These are phyloP conservation scores for Muscidifurax raptorellus DNA, from an alignment of 1,140 invertebrate species.

Conservation along the genomic window DNA sequence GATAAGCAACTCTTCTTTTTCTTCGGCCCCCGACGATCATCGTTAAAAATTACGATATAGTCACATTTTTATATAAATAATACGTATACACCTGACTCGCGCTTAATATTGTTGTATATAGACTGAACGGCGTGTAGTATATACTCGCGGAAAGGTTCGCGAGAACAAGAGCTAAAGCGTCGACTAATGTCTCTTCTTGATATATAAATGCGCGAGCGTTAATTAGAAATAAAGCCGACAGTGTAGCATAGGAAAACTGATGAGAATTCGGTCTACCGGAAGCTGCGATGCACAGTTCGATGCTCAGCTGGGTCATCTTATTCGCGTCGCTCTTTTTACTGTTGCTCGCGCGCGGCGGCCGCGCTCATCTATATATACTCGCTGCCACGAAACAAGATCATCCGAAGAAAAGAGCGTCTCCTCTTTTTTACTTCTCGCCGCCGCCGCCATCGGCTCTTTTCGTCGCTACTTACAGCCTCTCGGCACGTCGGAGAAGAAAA, in stretches of 20 bases:
- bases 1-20: constrained; percentile 16
- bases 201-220: constrained; percentile 16
- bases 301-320: constrained; percentile 63
- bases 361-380: too few relatives aligned
- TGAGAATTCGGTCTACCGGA: constrained; percentile 43
- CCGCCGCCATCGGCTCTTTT: neutral
- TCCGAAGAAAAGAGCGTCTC: constrained; percentile 48
- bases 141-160: too few relatives aligned
- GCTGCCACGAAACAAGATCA: constrained; percentile 50
- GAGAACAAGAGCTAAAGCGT: neutral
- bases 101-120: too few relatives aligned
- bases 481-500: constrained; percentile 9
- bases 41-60: neutral
- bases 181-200: neutral
- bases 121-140: too few relatives aligned
- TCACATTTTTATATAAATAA: constrained; percentile 27
- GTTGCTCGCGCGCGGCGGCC: neutral
- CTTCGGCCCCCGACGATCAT: neutral
- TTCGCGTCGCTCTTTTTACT: constrained; percentile 56
- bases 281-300: constrained; percentile 53
- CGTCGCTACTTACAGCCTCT: constrained; percentile 13
- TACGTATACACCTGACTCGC: too few relatives aligned
- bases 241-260: constrained; percentile 22
- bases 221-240: neutral
- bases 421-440: constrained; percentile 5